A percentile compares a stretch with the other conserved stretches of the same genome.
Evolutionary conservation across 2,888 invertebrate species (phyloP).

Genomic region (Ophion ellenae): DNA sequence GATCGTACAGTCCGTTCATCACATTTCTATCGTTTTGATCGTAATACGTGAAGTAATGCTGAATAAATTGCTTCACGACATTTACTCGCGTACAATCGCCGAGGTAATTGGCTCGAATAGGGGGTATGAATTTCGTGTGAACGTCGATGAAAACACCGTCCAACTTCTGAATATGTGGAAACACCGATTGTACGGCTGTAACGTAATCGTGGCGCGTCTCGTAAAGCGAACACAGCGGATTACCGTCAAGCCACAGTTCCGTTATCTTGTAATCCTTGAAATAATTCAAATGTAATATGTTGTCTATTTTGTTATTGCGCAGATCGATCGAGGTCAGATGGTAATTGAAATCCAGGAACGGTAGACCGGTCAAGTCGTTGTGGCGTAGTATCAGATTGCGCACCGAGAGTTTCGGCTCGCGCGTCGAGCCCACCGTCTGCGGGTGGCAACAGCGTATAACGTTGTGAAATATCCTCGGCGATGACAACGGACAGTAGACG

Average conservation of each 20-base stretch:
- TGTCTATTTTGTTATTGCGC: slow-evolving; percentile 76
- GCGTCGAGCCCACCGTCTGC: slow-evolving; percentile 67
- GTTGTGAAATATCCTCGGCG: slow-evolving; percentile 74
- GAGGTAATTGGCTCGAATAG: slow-evolving; percentile 74
- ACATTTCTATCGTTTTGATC: slow-evolving; percentile 80
- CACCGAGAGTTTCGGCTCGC: slow-evolving; percentile 74
- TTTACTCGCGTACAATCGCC: slow-evolving; percentile 72
- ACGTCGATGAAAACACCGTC: slow-evolving; percentile 79
- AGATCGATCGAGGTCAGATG: slow-evolving; percentile 78
- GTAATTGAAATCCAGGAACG: slow-evolving; percentile 75
- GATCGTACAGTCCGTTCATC: slow-evolving; percentile 80
- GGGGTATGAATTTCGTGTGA: slow-evolving; percentile 74
- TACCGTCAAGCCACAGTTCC: slow-evolving; percentile 81
- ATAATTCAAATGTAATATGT: slow-evolving; percentile 75
- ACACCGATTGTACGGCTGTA: slow-evolving; percentile 74
- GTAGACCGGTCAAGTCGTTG: slow-evolving; percentile 75
- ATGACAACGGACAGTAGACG: slow-evolving; percentile 79
- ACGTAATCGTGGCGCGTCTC: slow-evolving; percentile 76
- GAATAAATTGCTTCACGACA: slow-evolving; percentile 79
- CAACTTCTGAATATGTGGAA: slow-evolving; percentile 78
- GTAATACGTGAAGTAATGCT: slow-evolving; percentile 79
- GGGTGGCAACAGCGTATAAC: slow-evolving; percentile 75
- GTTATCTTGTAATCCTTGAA: slow-evolving; percentile 79
- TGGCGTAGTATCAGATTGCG: slow-evolving; percentile 77
- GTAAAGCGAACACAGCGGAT: slow-evolving; percentile 79